These are phyloP conservation scores for Sprattus sprattus DNA, from an alignment of 2,113 vertebrate species.

Conservation along the genomic window DNA sequence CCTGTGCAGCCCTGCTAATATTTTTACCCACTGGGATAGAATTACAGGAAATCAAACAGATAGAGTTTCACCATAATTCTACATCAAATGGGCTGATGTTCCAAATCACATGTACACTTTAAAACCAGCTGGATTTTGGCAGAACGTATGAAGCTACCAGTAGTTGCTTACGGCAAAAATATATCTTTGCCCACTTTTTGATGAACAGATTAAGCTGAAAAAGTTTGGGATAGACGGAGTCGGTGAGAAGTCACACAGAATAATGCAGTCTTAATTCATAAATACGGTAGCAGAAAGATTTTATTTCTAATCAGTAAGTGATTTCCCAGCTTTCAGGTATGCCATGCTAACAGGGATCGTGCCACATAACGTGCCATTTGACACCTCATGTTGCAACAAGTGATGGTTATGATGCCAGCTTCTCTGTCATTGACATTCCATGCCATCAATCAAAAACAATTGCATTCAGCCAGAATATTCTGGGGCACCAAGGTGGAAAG, in stretches of 20 bases:
- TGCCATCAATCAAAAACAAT: slow-evolving; percentile 63
- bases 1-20: slow-evolving; percentile 82
- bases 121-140: slow-evolving; percentile 56
- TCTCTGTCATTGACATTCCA: slow-evolving; percentile 58
- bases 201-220: background rate
- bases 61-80: slow-evolving; percentile 80
- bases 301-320: slow-evolving; percentile 19
- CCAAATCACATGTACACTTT: slow-evolving; percentile 69
- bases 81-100: slow-evolving; percentile 76
- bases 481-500: slow-evolving; percentile 41
- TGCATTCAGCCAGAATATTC: slow-evolving; percentile 55
- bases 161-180: background rate
- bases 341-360: slow-evolving; percentile 38
- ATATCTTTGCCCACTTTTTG: no score
- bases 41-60: slow-evolving; percentile 95
- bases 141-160: slow-evolving; percentile 52
- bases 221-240: background rate
- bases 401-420: slow-evolving; percentile 58
- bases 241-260: background rate
- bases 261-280: background rate
- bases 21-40: slow-evolving; percentile 91
- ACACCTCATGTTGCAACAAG: slow-evolving; percentile 63
- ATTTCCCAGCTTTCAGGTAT: slow-evolving; percentile 29
- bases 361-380: slow-evolving; percentile 58
- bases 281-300: slow-evolving; percentile 5